Evolutionary conservation across 2,113 vertebrate species (phyloP).

Genomic region (Gobio gobio): DNA sequence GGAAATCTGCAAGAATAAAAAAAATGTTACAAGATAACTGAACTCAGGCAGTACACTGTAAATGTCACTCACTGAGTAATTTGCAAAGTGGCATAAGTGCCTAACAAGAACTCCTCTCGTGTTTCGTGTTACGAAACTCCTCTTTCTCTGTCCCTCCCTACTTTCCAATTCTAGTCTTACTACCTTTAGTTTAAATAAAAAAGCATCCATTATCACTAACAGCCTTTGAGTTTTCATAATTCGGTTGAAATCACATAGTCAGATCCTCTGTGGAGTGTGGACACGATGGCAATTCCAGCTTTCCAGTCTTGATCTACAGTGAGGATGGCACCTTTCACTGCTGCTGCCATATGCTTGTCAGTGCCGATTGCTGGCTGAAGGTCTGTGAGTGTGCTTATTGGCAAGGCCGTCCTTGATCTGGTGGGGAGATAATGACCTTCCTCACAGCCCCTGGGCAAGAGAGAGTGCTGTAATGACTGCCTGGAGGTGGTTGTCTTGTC

Average conservation of each 20-base stretch:
- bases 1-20: slow-evolving; percentile 60
- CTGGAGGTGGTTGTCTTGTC: slow-evolving; percentile 42
- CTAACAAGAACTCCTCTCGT: neutral
- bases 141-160: neutral
- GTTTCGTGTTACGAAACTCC: neutral
- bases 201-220: neutral
- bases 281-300: slow-evolving; percentile 8
- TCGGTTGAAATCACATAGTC: neutral
- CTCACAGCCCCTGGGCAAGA: slow-evolving; percentile 29
- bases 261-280: neutral
- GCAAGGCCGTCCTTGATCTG: slow-evolving; percentile 37
- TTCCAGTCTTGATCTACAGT: neutral
- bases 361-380: slow-evolving; percentile 57
- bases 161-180: neutral
- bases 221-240: slow-evolving; percentile 4
- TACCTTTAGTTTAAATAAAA: slow-evolving; percentile 4
- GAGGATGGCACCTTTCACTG: slow-evolving; percentile 37
- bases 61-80: slow-evolving; percentile 54
- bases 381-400: slow-evolving; percentile 36
- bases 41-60: slow-evolving; percentile 57
- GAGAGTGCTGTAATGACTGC: slow-evolving; percentile 58
- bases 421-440: slow-evolving; percentile 60
- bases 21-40: slow-evolving; percentile 29
- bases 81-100: slow-evolving; percentile 11
- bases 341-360: slow-evolving; percentile 60